A percentile compares a stretch with the other conserved stretches of the same genome.
These are phyloP conservation scores for Buteo buteo DNA, from an alignment of 2,113 vertebrate species.

Conservation along the genomic window DNA sequence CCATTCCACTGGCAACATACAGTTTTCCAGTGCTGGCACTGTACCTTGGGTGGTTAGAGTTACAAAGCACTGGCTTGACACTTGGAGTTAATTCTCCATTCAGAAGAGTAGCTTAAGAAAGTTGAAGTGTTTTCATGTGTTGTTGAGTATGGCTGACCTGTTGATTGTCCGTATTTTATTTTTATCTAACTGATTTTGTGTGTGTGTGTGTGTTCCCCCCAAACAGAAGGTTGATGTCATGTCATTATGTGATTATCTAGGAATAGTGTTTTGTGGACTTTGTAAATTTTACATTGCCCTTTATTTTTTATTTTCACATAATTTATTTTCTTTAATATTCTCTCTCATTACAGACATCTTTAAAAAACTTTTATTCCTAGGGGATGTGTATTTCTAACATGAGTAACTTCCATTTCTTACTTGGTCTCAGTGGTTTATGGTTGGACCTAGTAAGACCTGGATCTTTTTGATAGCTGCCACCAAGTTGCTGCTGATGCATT, in stretches of 20 bases:
- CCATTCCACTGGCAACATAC: background rate
- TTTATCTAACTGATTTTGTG: background rate
- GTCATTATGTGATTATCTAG: background rate
- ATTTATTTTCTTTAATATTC: background rate
- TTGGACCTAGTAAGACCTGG: background rate
- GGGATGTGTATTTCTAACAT: background rate
- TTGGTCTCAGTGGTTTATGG: background rate
- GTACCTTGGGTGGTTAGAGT: background rate
- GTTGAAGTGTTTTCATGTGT: background rate
- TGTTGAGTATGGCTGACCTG: background rate
- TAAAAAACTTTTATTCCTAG: background rate
- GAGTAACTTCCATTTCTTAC: background rate
- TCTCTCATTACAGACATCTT: background rate
- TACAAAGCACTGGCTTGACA: background rate
- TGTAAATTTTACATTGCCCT: background rate
- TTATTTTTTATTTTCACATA: background rate
- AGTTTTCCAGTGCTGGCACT: background rate
- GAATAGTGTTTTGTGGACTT: background rate
- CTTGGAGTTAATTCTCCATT: background rate
- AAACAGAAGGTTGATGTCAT: background rate
- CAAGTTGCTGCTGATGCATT: background rate
- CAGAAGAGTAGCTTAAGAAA: background rate
- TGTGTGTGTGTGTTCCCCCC: background rate
- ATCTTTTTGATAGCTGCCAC: background rate
- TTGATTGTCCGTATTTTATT: background rate